Evolutionary conservation across 92 coral and sea anemone genomes (phyloP).

Genomic region (Isaurus tuberculatus): DNA sequence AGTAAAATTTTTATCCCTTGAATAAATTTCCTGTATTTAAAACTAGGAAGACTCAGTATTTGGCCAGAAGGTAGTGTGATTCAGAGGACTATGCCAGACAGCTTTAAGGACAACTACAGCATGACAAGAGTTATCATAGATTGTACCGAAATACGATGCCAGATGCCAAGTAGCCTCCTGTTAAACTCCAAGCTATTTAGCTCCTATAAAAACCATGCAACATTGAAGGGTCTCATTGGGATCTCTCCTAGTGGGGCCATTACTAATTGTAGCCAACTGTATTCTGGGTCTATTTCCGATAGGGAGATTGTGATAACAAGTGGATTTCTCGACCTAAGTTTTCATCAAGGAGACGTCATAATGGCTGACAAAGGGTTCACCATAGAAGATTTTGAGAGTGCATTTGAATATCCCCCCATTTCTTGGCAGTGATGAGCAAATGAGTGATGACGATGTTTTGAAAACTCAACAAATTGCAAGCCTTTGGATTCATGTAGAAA

Average conservation of each 20-base stretch:
- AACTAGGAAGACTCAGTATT: not conserved
- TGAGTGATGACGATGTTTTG: conserved; percentile 3
- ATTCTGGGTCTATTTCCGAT: not conserved
- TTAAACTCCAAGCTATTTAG: conserved; percentile 2
- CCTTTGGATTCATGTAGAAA: conserved; percentile 2
- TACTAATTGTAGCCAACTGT: not conserved
- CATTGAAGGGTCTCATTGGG: conserved; percentile 20
- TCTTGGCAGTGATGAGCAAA: not conserved
- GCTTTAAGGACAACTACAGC: conserved; percentile 4
- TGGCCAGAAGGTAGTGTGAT: conserved; percentile 3
- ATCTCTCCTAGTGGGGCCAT: conserved; percentile 21
- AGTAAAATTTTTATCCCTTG: not conserved
- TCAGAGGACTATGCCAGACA: conserved; percentile 5
- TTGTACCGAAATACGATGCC: not conserved
- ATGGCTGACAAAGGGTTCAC: conserved; percentile 3
- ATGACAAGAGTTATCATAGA: conserved; percentile 14
- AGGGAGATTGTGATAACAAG: not conserved
- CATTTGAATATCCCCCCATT: not conserved
- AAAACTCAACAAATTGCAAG: not conserved
- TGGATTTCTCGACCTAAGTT: conserved; percentile 1
- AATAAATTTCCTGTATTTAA: not conserved
- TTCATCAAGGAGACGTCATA: not conserved
- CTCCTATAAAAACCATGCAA: conserved; percentile 12
- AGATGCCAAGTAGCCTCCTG: conserved; percentile 14
- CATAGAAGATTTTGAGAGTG: not conserved